These are phyloP conservation scores for Holothuria leucospilota DNA, from an alignment of 53 echinoderm and acorn worm species.

Conservation along the genomic window DNA sequence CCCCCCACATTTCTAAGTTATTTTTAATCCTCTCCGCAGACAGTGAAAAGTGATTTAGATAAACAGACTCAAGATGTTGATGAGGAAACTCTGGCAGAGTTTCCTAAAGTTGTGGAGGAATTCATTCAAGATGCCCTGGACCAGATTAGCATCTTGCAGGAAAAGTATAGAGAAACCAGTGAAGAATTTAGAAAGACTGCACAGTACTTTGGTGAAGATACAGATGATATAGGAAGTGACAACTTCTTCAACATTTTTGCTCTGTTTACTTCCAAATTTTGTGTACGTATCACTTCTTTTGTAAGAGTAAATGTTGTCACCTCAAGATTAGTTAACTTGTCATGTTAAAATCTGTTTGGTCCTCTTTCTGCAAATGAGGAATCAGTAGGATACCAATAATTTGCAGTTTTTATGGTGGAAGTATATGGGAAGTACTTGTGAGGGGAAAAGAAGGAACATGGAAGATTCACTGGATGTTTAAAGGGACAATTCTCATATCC, in stretches of 20 bases:
- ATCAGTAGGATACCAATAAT: neutral
- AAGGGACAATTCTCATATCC: too few relatives aligned
- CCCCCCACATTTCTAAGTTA: too few relatives aligned
- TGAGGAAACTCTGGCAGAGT: conserved; percentile 32
- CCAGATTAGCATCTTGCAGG: conserved; percentile 48
- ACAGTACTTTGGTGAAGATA: conserved; percentile 94
- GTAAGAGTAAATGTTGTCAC: neutral
- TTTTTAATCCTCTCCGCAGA: too few relatives aligned
- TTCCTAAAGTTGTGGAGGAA: conserved; percentile 67
- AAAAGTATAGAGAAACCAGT: conserved; percentile 49
- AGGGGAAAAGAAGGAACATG: too few relatives aligned
- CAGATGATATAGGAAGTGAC: conserved; percentile 73
- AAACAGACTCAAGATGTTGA: too few relatives aligned
- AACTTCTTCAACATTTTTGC: conserved; percentile 94
- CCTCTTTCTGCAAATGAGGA: neutral
- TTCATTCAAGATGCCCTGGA: conserved; percentile 74
- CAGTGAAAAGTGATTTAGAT: too few relatives aligned
- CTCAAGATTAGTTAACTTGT: neutral
- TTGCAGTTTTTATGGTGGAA: too few relatives aligned
- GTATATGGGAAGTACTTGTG: too few relatives aligned
- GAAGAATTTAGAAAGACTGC: conserved; percentile 88
- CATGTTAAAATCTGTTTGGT: neutral
- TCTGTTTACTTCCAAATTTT: conserved; percentile 89
- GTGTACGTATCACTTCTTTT: conserved; percentile 60
- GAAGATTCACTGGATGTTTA: too few relatives aligned